Evolutionary conservation across 2,888 invertebrate species (phyloP), one percentile per base, ranked within the genome.

Genomic region (Thecocarcelia acutangulata): DNA sequence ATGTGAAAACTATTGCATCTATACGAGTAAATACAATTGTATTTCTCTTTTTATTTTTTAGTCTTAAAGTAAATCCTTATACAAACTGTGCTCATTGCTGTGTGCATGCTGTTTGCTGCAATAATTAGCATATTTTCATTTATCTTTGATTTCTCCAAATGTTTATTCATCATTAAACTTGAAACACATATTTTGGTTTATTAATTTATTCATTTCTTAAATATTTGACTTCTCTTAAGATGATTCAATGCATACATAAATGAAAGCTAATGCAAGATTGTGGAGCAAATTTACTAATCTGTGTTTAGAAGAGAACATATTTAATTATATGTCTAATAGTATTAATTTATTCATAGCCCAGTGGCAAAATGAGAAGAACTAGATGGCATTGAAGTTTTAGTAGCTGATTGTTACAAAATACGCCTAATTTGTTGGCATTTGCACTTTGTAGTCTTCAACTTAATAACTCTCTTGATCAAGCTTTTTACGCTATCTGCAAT

Each of bases 101-200:
- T 15, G 40, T 33, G 24, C 50, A 50, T 5, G 48, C 6, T n/a
- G n/a, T n/a, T 17, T 44, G 13, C 2, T 54, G 12, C 4, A 8
- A 61, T 52, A 63, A 61, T 73, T 63, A 54, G 24, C 63, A 73
- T 54, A 63, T 63, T 63, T 42, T 21, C 50, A 44, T n/a, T 54
- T 61, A 54, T 54, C 44, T 48, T 12, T 63, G 52, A 63, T 21
- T 63, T 37, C 4, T 73, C 21, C 2, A 11, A 54, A 73, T 63
- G 52, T 54, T 50, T 52, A 44, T 21, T 52, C 19, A 61, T 52
- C 63, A 44, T 54, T 63, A 19, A 11, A 24, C 12, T 11, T n/a
- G 9, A 52, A 48, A 48, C 17, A 40, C 48, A 70, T 59, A 70
- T 59, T 70, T 37, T 48, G 28, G 33, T 17, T 28, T 54, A 44